Conservation (phyloP, 2,888 invertebrate species). For the Theretra japonica region DNA sequence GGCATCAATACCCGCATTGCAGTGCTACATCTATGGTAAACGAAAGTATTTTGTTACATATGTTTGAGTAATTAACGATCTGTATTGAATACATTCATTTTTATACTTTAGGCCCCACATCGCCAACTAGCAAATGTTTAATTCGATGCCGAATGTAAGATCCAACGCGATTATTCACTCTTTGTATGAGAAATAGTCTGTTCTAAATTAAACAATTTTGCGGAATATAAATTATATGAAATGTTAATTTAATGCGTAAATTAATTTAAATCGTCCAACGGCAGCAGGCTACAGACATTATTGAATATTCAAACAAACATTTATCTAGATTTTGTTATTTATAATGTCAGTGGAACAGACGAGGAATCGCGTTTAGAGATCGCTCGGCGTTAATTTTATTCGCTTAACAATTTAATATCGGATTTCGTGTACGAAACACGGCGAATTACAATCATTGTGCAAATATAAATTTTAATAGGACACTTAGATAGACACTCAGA, state of each 20-base stretch:
- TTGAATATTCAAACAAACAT: slow-evolving; percentile 16
- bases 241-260: background rate
- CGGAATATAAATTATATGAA: background rate
- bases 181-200: background rate
- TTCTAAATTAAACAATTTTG: slow-evolving; percentile 10
- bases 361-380: background rate
- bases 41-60: too few species aligned
- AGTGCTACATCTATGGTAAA: too few species aligned
- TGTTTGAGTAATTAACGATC: too few species aligned
- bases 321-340: slow-evolving; percentile 15
- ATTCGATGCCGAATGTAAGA: background rate
- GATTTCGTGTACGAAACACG: background rate
- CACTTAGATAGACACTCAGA: too few species aligned
- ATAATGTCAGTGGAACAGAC: background rate
- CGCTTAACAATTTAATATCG: background rate
- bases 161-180: background rate
- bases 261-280: slow-evolving; percentile 14
- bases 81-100: background rate
- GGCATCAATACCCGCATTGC: too few species aligned
- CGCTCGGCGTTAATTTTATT: background rate
- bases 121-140: background rate
- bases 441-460: background rate
- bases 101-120: background rate
- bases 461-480: background rate
- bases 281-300: slow-evolving; percentile 4